Percentiles rank a stretch among this genome's conserved stretches.
Evolutionary conservation across 2,797 vertebrate genomes (phyloP).

Genomic region (Dendrocincla tyrannina): DNA sequence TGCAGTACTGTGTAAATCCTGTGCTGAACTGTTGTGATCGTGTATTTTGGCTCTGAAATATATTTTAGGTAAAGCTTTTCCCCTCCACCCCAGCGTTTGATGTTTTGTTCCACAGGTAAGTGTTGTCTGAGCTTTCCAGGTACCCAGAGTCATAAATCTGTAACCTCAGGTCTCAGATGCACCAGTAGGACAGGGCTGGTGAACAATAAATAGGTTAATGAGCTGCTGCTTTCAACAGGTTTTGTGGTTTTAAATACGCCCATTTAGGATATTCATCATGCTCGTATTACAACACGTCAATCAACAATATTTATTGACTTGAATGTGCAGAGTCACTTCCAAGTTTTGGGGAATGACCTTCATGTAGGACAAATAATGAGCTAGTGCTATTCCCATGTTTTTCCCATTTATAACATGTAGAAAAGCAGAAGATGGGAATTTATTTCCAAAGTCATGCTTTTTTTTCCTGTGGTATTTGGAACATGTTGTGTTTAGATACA

Average conservation of each 20-base stretch:
- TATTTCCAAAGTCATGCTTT: not conserved
- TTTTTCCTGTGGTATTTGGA: not conserved
- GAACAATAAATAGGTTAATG: not conserved
- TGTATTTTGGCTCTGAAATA: not conserved
- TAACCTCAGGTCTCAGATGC: not conserved
- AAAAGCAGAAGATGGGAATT: not conserved
- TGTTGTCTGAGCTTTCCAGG: rapidly evolving
- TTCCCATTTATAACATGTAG: not conserved
- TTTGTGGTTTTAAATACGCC: not conserved
- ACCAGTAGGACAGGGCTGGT: not conserved
- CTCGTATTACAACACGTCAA: rapidly evolving
- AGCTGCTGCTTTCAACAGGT: not conserved
- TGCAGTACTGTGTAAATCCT: not conserved
- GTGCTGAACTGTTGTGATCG: rapidly evolving
- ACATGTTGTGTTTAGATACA: not conserved
- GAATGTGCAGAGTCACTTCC: rapidly evolving
- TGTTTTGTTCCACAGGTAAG: not conserved
- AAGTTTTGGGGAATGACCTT: not conserved
- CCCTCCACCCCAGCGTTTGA: rapidly evolving
- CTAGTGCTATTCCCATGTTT: not conserved
- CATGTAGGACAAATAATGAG: not conserved
- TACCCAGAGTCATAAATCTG: not conserved
- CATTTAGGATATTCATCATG: rapidly evolving
- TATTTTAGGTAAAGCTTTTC: not conserved
- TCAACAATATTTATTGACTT: not conserved